These are phyloP conservation scores for Onychostoma macrolepis DNA, from an alignment of 2,113 vertebrate genomes.

Conservation along the genomic window DNA sequence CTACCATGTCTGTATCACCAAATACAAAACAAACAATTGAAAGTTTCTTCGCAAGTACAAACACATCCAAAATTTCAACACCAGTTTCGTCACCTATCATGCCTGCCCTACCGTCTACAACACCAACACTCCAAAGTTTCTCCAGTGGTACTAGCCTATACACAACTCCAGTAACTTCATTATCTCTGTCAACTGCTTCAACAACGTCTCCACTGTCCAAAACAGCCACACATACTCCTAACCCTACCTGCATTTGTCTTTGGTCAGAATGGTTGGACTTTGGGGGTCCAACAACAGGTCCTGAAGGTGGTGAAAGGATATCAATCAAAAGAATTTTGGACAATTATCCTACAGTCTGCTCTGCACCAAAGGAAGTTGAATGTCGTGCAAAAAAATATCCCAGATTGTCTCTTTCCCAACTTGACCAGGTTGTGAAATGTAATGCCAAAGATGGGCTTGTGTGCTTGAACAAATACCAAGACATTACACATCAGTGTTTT, in stretches of 20 bases:
- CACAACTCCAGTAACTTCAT: not conserved
- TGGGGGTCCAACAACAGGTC: slow-evolving; percentile 36
- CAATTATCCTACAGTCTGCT: slow-evolving; percentile 18
- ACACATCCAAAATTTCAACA: not conserved
- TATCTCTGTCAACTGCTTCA: not conserved
- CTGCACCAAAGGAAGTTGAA: slow-evolving; percentile 21
- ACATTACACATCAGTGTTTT: slow-evolving; percentile 57
- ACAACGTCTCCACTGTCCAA: not conserved
- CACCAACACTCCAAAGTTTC: not conserved
- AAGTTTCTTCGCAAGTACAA: not conserved
- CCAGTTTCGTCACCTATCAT: not conserved
- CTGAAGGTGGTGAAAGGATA: slow-evolving; percentile 43
- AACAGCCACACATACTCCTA: not conserved
- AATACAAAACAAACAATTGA: not conserved
- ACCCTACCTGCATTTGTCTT: slow-evolving; percentile 17
- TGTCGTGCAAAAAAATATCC: slow-evolving; percentile 50
- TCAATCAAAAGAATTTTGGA: slow-evolving; percentile 40
- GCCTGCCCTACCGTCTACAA: not conserved
- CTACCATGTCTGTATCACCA: not conserved
- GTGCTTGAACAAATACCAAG: slow-evolving; percentile 65
- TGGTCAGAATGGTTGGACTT: slow-evolving; percentile 47
- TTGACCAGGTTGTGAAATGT: slow-evolving; percentile 56
- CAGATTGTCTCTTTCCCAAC: not conserved
- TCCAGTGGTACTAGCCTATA: not conserved
- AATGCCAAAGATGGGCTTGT: slow-evolving; percentile 47